A percentile compares a stretch with the other conserved stretches of the same genome.
These are phyloP conservation scores for Oreochromis niloticus DNA, from an alignment of 2,113 vertebrate species.

Conservation along the genomic window DNA sequence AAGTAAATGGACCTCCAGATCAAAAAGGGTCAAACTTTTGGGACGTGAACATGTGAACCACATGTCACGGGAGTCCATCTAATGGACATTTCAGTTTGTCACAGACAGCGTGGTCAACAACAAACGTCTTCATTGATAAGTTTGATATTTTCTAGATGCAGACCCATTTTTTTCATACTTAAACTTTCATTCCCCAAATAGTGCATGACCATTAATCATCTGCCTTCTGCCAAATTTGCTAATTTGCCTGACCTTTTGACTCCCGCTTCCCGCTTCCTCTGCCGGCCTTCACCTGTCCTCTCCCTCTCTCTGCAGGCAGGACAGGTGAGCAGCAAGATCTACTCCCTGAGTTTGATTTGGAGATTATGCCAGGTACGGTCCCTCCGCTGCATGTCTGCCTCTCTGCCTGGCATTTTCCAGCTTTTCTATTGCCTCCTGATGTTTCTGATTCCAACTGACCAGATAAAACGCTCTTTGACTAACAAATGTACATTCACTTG, in stretches of 20 bases:
- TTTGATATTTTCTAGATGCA: not conserved
- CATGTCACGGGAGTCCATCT: not conserved
- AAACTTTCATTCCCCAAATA: not conserved
- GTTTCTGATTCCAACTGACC: not conserved
- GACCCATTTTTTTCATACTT: not conserved
- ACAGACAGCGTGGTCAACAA: not conserved
- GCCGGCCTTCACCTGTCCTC: slow-evolving; percentile 70
- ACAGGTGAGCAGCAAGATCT: slow-evolving; percentile 94
- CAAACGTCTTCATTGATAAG: not conserved
- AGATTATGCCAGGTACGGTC: slow-evolving; percentile 96
- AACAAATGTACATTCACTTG: not conserved
- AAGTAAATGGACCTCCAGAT: not conserved
- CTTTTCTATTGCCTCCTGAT: slow-evolving; percentile 12
- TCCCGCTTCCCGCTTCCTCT: slow-evolving; percentile 49
- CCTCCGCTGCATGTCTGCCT: slow-evolving; percentile 20
- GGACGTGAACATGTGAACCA: not conserved
- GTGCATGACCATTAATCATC: slow-evolving; percentile 28
- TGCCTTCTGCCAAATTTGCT: slow-evolving; percentile 15
- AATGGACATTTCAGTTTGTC: not conserved
- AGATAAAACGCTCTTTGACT: slow-evolving; percentile 12
- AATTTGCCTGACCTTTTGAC: slow-evolving; percentile 34
- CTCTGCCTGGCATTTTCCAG: slow-evolving; percentile 7
- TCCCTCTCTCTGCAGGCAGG: slow-evolving; percentile 90
- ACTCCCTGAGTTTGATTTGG: slow-evolving; percentile 98
- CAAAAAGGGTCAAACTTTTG: not conserved